phyloP scores from a whole-genome alignment of 2,797 vertebrate species.

The Poliocrania exsul region DNA sequence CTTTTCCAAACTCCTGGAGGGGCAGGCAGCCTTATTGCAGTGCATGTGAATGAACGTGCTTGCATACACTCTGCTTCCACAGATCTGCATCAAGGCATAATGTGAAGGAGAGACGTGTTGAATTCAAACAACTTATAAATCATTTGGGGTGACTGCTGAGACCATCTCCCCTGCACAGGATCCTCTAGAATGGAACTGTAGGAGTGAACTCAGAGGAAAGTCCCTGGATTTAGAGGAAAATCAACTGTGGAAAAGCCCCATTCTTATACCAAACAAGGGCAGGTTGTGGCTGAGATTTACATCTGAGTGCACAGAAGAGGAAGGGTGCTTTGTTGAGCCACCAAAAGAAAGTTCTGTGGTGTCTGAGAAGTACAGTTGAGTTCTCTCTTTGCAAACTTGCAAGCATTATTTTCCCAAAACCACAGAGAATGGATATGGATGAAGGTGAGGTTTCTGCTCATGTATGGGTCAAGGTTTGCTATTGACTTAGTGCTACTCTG shows the following conservation, averaged over 20 bases:
- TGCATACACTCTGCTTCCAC: not conserved
- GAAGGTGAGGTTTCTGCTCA: not conserved
- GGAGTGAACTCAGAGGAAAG: not conserved
- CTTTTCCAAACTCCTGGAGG: not conserved
- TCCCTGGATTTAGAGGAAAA: not conserved
- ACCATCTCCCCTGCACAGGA: fast-evolving
- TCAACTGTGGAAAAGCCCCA: not conserved
- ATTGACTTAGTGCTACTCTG: not conserved
- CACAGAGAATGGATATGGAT: not conserved
- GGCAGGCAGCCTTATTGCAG: not conserved
- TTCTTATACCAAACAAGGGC: not conserved
- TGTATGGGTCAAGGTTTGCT: not conserved
- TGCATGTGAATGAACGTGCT: not conserved
- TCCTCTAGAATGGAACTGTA: not conserved
- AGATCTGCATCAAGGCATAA: not conserved
- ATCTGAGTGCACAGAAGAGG: not conserved
- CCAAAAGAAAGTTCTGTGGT: not conserved
- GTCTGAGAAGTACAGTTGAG: not conserved
- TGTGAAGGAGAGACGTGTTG: not conserved
- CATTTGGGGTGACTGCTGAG: not conserved
- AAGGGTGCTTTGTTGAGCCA: not conserved
- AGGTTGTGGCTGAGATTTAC: not conserved
- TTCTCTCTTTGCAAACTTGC: not conserved
- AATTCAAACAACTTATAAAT: not conserved
- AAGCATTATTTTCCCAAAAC: not conserved